Percentiles rank a stretch among this genome's conserved stretches.
phyloP scores from a whole-genome alignment of 1,140 invertebrate genomes.

The Varroa destructor region DNA sequence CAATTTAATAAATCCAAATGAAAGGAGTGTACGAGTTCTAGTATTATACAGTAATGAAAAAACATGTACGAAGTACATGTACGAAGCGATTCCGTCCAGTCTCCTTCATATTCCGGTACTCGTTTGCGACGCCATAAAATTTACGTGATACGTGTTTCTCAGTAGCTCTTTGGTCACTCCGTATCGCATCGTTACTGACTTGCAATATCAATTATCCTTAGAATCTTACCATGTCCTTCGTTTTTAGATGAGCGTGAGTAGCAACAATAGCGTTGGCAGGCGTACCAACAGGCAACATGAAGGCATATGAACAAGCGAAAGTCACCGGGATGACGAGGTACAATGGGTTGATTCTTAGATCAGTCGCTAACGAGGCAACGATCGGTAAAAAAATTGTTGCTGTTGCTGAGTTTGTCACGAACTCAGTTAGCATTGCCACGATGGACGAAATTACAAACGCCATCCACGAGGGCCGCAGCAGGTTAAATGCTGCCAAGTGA shows the following conservation, averaged over 20 bases:
- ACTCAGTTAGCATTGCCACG: constrained; percentile 37
- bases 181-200: not conserved
- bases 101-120: too few relatives aligned
- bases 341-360: constrained; percentile 42
- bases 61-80: too few relatives aligned
- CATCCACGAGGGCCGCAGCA: constrained; percentile 26
- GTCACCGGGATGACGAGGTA: constrained; percentile 45
- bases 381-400: constrained; percentile 40
- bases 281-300: constrained; percentile 48
- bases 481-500: constrained; percentile 25
- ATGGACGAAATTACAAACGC: constrained; percentile 1
- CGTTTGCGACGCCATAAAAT: too few relatives aligned
- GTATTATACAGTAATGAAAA: too few relatives aligned
- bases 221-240: constrained; percentile 40
- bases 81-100: too few relatives aligned
- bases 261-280: constrained; percentile 49
- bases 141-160: too few relatives aligned
- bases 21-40: too few relatives aligned
- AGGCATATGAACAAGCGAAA: constrained; percentile 44
- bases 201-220: not conserved
- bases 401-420: constrained; percentile 40
- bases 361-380: constrained; percentile 37
- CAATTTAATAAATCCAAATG: too few relatives aligned
- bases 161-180: too few relatives aligned
- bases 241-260: constrained; percentile 39